A percentile compares a stretch with the other conserved stretches of the same genome.
These are phyloP conservation scores for Chrysodeixis includens DNA, from an alignment of 2,888 invertebrate genomes.

Conservation along the genomic window DNA sequence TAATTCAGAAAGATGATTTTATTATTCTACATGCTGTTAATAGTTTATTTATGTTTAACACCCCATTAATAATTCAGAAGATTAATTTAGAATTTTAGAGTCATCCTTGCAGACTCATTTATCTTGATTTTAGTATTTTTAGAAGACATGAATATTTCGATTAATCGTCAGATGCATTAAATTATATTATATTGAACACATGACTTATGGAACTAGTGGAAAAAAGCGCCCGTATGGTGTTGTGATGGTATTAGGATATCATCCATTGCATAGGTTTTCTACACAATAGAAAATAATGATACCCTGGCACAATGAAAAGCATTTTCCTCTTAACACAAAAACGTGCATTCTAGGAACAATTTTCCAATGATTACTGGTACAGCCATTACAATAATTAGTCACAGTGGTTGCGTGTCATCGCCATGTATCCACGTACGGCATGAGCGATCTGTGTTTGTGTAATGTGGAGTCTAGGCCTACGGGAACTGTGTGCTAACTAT, in stretches of 20 bases:
- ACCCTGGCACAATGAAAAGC: background rate
- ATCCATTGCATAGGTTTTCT: too few species aligned
- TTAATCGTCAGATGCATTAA: background rate
- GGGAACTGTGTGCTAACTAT: conserved; percentile 61
- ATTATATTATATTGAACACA: too few species aligned
- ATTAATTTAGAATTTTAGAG: background rate
- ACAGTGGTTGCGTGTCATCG: conserved; percentile 66
- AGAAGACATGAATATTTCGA: background rate
- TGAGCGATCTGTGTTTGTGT: conserved; percentile 68
- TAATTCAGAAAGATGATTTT: conserved; percentile 4
- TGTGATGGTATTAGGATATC: too few species aligned
- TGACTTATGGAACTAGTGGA: too few species aligned
- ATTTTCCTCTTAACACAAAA: background rate
- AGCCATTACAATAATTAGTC: conserved; percentile 66
- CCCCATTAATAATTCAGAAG: background rate
- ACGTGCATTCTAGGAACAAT: conserved; percentile 16
- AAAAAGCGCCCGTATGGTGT: too few species aligned
- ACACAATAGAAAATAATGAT: background rate
- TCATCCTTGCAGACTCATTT: background rate
- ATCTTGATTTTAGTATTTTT: background rate
- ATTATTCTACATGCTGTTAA: background rate
- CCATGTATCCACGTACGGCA: conserved; percentile 58
- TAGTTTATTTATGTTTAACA: conserved; percentile 4
- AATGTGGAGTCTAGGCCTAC: conserved; percentile 58
- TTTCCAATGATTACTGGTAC: conserved; percentile 23